Conservation (phyloP, 2,113 vertebrate genomes). For the Nerophis ophidion region DNA sequence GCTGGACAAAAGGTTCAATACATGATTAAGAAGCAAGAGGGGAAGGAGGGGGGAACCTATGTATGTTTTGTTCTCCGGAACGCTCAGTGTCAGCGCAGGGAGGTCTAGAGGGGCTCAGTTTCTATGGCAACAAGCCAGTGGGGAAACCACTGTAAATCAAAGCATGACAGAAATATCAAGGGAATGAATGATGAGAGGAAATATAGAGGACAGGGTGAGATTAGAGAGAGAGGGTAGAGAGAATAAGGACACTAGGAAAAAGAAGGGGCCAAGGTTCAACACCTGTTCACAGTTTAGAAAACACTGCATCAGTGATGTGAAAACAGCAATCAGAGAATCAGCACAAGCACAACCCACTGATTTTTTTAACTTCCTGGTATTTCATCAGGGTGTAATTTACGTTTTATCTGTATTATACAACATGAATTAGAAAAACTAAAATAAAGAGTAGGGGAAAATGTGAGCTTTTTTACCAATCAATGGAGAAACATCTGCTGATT, state of each 20-base stretch:
- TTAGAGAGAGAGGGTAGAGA: constrained; percentile 15
- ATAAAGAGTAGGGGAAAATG: neutral
- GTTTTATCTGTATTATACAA: neutral
- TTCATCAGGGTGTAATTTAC: neutral
- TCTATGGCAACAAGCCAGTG: constrained; percentile 70
- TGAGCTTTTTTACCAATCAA: neutral
- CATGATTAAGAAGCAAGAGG: constrained; percentile 7
- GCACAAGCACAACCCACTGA: constrained; percentile 4
- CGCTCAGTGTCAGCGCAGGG: constrained; percentile 26
- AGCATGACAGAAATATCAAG: constrained; percentile 63
- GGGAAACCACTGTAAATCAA: constrained; percentile 62
- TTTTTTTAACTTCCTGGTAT: neutral
- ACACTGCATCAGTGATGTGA: constrained; percentile 57
- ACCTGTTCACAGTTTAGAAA: constrained; percentile 70
- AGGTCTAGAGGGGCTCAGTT: constrained; percentile 59
- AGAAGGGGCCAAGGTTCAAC: constrained; percentile 1
- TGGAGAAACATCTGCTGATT: neutral
- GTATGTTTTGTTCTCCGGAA: constrained; percentile 39
- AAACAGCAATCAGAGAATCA: constrained; percentile 11
- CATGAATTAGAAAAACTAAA: neutral
- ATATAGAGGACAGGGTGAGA: constrained; percentile 10
- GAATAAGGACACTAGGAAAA: constrained; percentile 10
- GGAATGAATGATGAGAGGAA: constrained; percentile 51
- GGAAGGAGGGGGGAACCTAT: constrained; percentile 14
- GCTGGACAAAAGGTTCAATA: constrained; percentile 1